A percentile compares a stretch with the other conserved stretches of the same genome.
Conservation (phyloP, 1,140 invertebrate species). For the Apocrypta bakeri region DNA sequence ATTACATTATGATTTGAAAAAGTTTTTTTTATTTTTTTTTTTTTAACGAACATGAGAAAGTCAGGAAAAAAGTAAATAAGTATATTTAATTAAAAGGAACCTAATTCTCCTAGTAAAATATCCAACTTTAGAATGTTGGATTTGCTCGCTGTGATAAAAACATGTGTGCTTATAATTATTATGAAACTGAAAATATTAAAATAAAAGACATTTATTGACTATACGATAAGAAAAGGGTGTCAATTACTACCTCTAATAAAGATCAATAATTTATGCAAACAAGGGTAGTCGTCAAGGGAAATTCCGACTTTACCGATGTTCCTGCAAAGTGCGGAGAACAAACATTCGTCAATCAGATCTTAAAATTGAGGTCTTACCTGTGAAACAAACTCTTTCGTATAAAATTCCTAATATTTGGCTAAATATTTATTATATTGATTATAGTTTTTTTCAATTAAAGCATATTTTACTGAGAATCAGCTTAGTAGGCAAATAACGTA, state of each 20-base stretch:
- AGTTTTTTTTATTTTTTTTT: conserved; percentile 30
- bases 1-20: conserved; percentile 42
- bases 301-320: conserved; percentile 2
- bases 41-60: conserved; percentile 38
- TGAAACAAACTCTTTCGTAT: too few species aligned
- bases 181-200: conserved; percentile 45
- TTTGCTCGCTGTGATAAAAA: conserved; percentile 50
- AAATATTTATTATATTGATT: too few species aligned
- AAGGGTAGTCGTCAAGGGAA: conserved; percentile 8
- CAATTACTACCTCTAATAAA: not conserved
- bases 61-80: conserved; percentile 28
- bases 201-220: conserved; percentile 53
- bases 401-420: too few species aligned
- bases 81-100: conserved; percentile 28
- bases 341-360: not conserved
- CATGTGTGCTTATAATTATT: conserved; percentile 49
- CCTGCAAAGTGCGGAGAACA: not conserved
- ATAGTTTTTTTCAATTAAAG: too few species aligned
- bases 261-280: not conserved
- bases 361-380: too few species aligned
- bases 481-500: too few species aligned
- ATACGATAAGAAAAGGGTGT: conserved; percentile 30
- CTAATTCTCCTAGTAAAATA: conserved; percentile 41
- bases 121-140: conserved; percentile 16
- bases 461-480: too few species aligned